Evolutionary conservation across 2,113 vertebrate species (phyloP).

Genomic region (Zosterops pallidus): DNA sequence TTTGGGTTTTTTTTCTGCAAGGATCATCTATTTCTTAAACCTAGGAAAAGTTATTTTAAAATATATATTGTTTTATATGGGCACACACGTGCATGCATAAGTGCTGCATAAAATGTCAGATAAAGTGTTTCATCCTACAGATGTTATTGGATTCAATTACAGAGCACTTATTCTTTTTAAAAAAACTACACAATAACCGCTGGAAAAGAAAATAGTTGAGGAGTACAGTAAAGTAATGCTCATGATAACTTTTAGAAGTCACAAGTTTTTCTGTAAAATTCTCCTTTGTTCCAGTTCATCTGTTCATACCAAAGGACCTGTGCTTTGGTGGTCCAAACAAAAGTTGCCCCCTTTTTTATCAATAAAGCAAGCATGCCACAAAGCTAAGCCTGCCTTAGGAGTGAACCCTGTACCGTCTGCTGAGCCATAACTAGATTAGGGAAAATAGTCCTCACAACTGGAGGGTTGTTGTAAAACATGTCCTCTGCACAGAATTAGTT

Average conservation of each 20-base stretch:
- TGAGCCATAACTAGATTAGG: constrained; percentile 13
- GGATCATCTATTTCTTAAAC: neutral
- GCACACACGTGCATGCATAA: too few relatives aligned
- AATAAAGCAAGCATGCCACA: neutral
- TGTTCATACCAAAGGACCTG: neutral
- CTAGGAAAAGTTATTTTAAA: neutral
- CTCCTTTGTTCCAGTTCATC: neutral
- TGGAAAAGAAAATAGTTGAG: neutral
- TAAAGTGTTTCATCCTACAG: neutral
- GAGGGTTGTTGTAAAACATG: neutral
- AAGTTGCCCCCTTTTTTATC: neutral
- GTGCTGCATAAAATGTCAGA: neutral
- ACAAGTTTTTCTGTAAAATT: neutral
- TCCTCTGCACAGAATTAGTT: constrained; percentile 46
- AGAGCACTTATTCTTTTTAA: neutral
- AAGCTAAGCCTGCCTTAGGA: neutral
- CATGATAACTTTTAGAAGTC: neutral
- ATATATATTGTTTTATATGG: neutral
- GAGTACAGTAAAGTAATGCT: neutral
- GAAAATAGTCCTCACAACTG: neutral
- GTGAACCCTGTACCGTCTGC: neutral
- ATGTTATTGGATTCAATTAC: neutral
- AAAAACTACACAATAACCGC: neutral
- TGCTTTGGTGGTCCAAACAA: neutral
- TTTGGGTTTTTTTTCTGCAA: neutral